phyloP scores from a whole-genome alignment of 2,888 invertebrate genomes.

The Hofmannophila pseudospretella region DNA sequence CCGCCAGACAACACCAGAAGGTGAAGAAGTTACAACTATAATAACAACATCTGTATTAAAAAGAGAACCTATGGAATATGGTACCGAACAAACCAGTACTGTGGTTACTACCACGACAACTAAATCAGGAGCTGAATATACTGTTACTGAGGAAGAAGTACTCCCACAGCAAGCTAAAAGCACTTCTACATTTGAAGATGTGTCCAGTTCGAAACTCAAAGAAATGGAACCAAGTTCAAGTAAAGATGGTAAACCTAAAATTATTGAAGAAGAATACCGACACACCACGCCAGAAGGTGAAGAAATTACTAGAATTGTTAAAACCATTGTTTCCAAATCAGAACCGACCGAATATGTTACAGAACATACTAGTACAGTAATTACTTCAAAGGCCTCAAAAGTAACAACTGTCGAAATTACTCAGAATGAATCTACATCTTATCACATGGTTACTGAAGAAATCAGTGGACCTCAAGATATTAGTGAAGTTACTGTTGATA shows the following conservation, averaged over 20 bases:
- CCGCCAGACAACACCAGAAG: not conserved
- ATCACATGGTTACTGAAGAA: constrained; percentile 42
- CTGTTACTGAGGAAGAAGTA: not conserved
- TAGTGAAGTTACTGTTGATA: constrained; percentile 27
- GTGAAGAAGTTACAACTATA: constrained; percentile 2
- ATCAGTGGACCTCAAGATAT: constrained; percentile 22
- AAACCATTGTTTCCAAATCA: constrained; percentile 19
- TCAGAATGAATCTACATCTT: constrained; percentile 50
- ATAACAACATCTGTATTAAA: not conserved
- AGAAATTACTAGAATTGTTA: constrained; percentile 19
- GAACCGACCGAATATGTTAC: constrained; percentile 22
- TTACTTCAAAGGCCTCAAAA: constrained; percentile 40
- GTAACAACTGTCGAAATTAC: constrained; percentile 52
- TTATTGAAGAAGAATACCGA: constrained; percentile 19
- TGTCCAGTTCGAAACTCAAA: not conserved
- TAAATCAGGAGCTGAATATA: constrained; percentile 1
- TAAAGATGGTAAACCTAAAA: constrained; percentile 9
- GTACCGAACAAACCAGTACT: constrained; percentile 4
- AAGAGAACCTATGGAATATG: constrained; percentile 6
- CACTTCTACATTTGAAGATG: not conserved
- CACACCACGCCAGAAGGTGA: constrained; percentile 14
- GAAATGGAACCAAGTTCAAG: not conserved
- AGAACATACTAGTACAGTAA: constrained; percentile 24
- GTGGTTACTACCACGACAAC: constrained; percentile 1
- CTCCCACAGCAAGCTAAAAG: not conserved